Conservation (phyloP, 2,113 vertebrate genomes). For the Eolophus roseicapilla region DNA sequence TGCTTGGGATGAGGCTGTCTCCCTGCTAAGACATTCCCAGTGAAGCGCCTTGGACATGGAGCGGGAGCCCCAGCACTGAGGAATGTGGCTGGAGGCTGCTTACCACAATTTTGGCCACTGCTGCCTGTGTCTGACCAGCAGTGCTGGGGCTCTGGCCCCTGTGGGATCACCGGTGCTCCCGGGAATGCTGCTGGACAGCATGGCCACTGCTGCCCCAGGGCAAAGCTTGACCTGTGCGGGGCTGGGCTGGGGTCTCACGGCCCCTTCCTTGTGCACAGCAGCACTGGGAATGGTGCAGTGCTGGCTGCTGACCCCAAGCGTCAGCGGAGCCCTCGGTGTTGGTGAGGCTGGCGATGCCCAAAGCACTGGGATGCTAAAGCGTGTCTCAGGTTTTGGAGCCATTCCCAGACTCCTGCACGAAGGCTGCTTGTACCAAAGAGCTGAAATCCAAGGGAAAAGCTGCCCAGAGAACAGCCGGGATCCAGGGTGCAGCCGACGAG, state of each 20-base stretch:
- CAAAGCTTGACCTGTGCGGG: fast-evolving
- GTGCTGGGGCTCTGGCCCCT: background rate
- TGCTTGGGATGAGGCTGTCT: background rate
- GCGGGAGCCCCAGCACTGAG: background rate
- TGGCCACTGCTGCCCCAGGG: fast-evolving
- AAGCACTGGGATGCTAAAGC: background rate
- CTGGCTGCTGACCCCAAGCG: fast-evolving
- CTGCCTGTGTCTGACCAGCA: fast-evolving
- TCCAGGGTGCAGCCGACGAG: fast-evolving
- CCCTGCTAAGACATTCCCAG: background rate
- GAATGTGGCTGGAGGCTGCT: background rate
- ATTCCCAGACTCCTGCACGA: background rate
- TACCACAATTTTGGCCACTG: fast-evolving
- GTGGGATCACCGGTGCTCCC: fast-evolving
- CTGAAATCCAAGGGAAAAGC: background rate
- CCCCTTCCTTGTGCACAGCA: background rate
- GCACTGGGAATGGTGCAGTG: fast-evolving
- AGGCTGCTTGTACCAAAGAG: fast-evolving
- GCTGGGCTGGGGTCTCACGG: fast-evolving
- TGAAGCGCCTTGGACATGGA: fast-evolving
- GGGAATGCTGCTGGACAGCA: background rate
- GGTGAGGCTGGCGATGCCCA: background rate
- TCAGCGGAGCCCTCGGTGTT: fast-evolving
- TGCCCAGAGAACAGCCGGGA: fast-evolving
- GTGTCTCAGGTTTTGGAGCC: background rate